phyloP scores from a whole-genome alignment of 2,113 vertebrate genomes.

The Pitta sordida region DNA sequence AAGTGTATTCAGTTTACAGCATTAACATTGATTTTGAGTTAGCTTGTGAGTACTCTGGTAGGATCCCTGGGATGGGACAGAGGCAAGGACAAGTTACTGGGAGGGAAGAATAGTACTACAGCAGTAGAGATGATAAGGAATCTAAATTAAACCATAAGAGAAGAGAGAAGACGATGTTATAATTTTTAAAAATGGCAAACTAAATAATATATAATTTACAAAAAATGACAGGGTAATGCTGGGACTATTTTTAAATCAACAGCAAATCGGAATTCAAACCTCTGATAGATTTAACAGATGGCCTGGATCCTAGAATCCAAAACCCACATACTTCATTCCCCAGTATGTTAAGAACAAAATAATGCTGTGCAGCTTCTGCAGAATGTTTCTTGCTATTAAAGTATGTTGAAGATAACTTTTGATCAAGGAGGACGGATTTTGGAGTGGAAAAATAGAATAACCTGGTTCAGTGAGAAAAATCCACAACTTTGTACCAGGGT shows the following conservation, averaged over 20 bases:
- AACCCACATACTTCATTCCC: conserved; percentile 68
- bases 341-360: conserved; percentile 62
- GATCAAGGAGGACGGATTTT: neutral
- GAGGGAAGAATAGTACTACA: conserved; percentile 16
- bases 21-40: neutral
- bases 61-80: neutral
- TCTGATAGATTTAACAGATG: conserved; percentile 75
- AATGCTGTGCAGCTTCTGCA: conserved; percentile 33
- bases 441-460: conserved; percentile 27
- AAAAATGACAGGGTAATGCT: conserved; percentile 73
- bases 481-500: neutral
- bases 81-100: conserved; percentile 6
- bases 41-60: neutral
- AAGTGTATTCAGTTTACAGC: neutral
- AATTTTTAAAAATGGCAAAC: conserved; percentile 74
- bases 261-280: conserved; percentile 72
- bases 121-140: conserved; percentile 65
- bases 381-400: conserved; percentile 60
- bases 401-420: conserved; percentile 40
- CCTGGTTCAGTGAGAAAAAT: neutral
- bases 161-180: conserved; percentile 30
- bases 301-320: conserved; percentile 69
- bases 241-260: conserved; percentile 72
- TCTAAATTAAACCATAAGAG: conserved; percentile 65
- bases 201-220: conserved; percentile 75